phyloP scores from a whole-genome alignment of 2,888 invertebrate genomes.

The Bembecia ichneumoniformis region DNA sequence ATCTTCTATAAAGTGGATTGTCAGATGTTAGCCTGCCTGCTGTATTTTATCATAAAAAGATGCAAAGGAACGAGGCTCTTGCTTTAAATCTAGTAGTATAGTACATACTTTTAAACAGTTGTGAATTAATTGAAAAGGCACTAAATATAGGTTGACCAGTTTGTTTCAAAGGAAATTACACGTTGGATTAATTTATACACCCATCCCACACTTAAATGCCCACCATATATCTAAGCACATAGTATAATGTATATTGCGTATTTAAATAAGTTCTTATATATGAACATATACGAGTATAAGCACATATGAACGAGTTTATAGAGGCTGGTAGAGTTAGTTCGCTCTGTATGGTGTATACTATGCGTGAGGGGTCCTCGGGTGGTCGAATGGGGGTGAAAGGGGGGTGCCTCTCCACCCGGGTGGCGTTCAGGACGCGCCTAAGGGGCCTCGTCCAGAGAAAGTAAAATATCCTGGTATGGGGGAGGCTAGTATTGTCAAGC shows the following conservation, averaged over 20 bases:
- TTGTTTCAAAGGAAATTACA: background rate
- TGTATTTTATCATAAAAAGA: too few species aligned
- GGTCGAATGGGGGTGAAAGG: conserved; percentile 18
- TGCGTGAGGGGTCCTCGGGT: conserved; percentile 50
- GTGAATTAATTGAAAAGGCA: too few species aligned
- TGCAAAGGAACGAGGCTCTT: too few species aligned
- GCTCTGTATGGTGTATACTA: conserved; percentile 64
- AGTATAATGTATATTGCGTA: conserved; percentile 44
- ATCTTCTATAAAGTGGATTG: too few species aligned
- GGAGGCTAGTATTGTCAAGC: conserved; percentile 71
- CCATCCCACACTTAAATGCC: background rate
- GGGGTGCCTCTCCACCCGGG: conserved; percentile 25
- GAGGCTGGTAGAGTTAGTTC: conserved; percentile 67
- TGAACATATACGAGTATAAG: conserved; percentile 20
- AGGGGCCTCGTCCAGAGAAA: conserved; percentile 70
- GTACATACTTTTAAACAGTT: too few species aligned
- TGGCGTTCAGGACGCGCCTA: conserved; percentile 50
- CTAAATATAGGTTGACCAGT: too few species aligned
- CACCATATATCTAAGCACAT: background rate
- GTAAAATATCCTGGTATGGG: conserved; percentile 70
- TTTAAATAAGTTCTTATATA: conserved; percentile 59
- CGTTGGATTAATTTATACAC: background rate
- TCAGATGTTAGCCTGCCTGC: too few species aligned
- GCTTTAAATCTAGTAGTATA: too few species aligned
- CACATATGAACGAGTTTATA: conserved; percentile 56